Evolutionary conservation across 2,888 invertebrate species (phyloP).

Genomic region (Pseudococcus longispinus): DNA sequence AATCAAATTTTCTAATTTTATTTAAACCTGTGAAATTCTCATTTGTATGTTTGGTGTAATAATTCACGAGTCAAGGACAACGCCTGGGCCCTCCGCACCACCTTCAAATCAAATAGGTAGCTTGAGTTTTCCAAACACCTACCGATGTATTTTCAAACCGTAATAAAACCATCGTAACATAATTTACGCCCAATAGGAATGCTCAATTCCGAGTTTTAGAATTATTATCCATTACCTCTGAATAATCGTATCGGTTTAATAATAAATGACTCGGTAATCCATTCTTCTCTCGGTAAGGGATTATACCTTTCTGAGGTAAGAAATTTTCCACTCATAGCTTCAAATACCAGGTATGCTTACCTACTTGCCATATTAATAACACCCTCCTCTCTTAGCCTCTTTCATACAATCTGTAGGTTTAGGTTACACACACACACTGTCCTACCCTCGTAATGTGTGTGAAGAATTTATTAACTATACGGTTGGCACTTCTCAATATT

Average conservation of each 20-base stretch:
- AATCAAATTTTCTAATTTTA: slow-evolving; percentile 12
- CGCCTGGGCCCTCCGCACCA: too few relatives aligned
- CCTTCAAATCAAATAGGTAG: background rate
- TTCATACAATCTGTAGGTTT: too few relatives aligned
- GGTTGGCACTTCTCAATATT: background rate
- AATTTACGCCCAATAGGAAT: background rate
- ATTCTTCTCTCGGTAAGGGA: slow-evolving; percentile 19
- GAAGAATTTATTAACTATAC: slow-evolving; percentile 17
- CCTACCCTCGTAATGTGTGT: background rate
- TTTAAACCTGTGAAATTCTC: slow-evolving; percentile 14
- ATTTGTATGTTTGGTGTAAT: background rate
- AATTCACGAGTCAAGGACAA: background rate
- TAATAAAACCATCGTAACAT: background rate
- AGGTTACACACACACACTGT: background rate
- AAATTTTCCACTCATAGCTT: slow-evolving; percentile 28
- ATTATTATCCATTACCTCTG: slow-evolving; percentile 30
- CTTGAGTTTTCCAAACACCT: background rate
- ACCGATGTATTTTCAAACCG: background rate
- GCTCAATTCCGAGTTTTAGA: background rate
- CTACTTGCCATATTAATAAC: background rate
- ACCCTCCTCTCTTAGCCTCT: background rate
- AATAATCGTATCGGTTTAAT: slow-evolving; percentile 35
- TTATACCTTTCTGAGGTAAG: slow-evolving; percentile 31
- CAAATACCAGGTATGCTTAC: background rate
- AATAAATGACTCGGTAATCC: slow-evolving; percentile 13